Conservation (phyloP, 2,113 vertebrate species). For the Ochotona princeps region DNA sequence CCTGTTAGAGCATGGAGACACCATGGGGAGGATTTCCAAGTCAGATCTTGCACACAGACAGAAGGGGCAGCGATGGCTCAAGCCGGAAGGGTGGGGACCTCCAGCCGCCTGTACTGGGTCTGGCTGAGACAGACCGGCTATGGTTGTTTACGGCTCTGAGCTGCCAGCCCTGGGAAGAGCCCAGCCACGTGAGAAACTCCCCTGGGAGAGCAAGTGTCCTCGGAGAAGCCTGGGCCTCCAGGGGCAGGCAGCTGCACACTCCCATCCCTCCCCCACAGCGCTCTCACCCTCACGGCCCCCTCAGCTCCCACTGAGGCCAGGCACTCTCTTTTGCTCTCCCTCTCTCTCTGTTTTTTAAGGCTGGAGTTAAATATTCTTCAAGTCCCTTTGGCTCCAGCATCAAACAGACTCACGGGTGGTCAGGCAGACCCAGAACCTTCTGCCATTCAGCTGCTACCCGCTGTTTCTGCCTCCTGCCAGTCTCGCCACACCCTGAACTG, state of each 20-base stretch:
- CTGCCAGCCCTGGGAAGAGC: fast-evolving
- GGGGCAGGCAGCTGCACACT: neutral
- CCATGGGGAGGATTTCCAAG: no score
- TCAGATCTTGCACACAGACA: neutral
- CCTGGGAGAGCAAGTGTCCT: neutral
- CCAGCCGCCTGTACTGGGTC: no score
- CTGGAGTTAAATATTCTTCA: neutral
- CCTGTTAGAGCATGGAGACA: neutral
- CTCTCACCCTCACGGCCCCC: neutral
- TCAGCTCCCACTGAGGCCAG: neutral
- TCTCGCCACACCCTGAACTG: fast-evolving
- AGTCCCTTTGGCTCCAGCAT: neutral
- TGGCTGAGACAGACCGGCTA: neutral
- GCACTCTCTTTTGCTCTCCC: neutral
- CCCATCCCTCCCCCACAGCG: no score
- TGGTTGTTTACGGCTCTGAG: fast-evolving
- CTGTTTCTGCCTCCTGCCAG: no score
- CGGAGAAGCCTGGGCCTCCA: fast-evolving
- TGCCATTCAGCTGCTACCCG: neutral
- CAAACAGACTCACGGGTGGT: neutral
- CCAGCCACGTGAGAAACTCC: no score
- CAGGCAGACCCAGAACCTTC: neutral
- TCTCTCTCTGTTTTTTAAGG: neutral
- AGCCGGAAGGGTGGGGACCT: no score
- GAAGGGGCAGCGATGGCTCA: neutral